Conservation (phyloP, 1,140 invertebrate genomes). For the Reticulitermes speratus region DNA sequence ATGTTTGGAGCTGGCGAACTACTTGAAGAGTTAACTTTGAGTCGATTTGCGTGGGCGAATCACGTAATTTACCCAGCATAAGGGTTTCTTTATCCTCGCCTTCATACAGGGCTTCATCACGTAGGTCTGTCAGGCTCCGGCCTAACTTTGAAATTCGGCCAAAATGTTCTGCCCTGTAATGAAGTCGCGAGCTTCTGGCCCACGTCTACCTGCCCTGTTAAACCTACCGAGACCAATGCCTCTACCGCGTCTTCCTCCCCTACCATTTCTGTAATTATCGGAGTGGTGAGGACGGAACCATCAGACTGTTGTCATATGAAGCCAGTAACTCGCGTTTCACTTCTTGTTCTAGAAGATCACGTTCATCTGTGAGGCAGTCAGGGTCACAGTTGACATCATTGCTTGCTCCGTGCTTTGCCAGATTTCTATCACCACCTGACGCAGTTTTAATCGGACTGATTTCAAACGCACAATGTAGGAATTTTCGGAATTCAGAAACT, state of each 20-base stretch:
- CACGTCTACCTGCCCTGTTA: background rate
- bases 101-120: too few species aligned
- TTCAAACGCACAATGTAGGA: background rate
- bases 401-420: background rate
- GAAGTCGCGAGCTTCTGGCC: background rate
- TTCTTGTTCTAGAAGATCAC: background rate
- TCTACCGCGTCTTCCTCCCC: background rate
- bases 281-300: too few species aligned
- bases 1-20: too few species aligned
- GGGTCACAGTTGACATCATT: background rate
- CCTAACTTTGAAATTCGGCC: background rate
- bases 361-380: background rate
- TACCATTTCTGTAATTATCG: background rate
- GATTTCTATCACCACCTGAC: background rate
- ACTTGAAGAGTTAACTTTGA: too few species aligned
- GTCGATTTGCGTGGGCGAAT: too few species aligned
- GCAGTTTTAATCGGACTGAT: background rate
- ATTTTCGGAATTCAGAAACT: background rate
- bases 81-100: too few species aligned
- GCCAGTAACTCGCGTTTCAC: background rate
- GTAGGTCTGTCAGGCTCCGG: background rate
- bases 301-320: background rate
- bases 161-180: background rate
- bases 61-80: too few species aligned
- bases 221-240: background rate